Percentiles rank a stretch among this genome's conserved stretches.
phyloP scores from a whole-genome alignment of 2,888 invertebrate species.

The Blera fallax region DNA sequence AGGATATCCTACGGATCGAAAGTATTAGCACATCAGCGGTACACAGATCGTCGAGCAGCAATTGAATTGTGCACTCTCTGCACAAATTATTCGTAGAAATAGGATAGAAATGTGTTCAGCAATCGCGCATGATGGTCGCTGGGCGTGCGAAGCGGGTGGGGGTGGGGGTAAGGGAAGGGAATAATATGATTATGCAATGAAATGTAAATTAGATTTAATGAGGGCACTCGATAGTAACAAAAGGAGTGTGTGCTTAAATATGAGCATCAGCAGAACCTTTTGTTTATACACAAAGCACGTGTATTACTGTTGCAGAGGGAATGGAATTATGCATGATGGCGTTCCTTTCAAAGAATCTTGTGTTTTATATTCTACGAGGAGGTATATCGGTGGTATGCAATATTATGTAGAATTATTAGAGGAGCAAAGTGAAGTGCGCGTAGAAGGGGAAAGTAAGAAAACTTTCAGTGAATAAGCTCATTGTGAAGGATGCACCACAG shows the following conservation, averaged over 20 bases:
- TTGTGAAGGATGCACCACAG: too few species aligned
- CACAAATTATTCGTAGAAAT: constrained; percentile 18
- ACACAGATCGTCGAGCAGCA: constrained; percentile 47
- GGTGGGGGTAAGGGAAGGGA: not conserved
- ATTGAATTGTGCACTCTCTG: constrained; percentile 31
- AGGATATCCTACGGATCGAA: constrained; percentile 39
- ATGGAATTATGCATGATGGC: not conserved
- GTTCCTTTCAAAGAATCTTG: not conserved
- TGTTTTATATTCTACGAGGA: not conserved
- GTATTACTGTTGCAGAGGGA: not conserved
- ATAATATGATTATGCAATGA: constrained; percentile 56
- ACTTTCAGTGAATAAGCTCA: too few species aligned
- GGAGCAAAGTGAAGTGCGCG: too few species aligned
- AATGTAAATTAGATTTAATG: constrained; percentile 63
- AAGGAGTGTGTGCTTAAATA: not conserved
- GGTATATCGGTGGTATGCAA: too few species aligned
- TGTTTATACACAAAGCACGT: not conserved
- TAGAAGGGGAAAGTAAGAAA: too few species aligned
- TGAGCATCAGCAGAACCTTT: not conserved
- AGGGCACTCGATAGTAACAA: constrained; percentile 20
- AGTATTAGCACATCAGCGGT: constrained; percentile 46
- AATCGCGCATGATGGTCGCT: constrained; percentile 11
- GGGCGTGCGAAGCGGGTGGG: not conserved
- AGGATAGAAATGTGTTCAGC: constrained; percentile 25
- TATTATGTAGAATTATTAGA: too few species aligned